Evolutionary conservation across 2,888 invertebrate species (phyloP), one percentile per base, ranked within the genome.

Genomic region (Rutpela maculata): DNA sequence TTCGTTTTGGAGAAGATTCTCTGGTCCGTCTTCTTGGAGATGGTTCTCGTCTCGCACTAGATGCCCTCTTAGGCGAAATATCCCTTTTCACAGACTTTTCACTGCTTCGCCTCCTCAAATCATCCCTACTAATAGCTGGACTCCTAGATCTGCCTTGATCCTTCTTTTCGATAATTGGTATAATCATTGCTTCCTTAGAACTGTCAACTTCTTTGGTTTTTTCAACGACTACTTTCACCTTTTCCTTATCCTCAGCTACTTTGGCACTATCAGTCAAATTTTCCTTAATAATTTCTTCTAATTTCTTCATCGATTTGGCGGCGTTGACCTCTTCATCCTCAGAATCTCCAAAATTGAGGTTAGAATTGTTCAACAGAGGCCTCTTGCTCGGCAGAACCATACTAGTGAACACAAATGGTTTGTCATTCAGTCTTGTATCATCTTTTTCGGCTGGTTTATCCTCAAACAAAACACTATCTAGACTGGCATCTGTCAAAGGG

Each of bases 361-460:
- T 82, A 1, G 87, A 84, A 66, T 84, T 86, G 56, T 84, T 84
- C 11, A 87, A 62, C 26, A 87, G 72, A 0, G 81, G 67, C 73
- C 85, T 86, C 74, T 88, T 88, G 10, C 80, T 77, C 7, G 86
- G 84, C 26, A 88, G 55, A 17, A 84, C 82, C 65, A 88, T 83
- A 1, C 84, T 80, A 18, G 86, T 81, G 76, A 88, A 87, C 26
- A 80, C 78, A 63, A 87, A 84, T 62, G 86, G 84, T 69, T 80
- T 80, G 7, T 70, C 69, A 9, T 60, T 70, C 62, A 67, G 70
- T 78, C 67, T 79, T 76, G 26, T 11, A n/a, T 67, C 22, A 65
- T 38, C 56, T 15, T 17, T 50, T 9, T 38, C 55, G 17, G 17
- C 22, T 9, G 12, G 10, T 63, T 35, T 22, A 35, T 73, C 43